Evolutionary conservation across 2,797 vertebrate genomes (phyloP).

Genomic region (Novumbra hubbsi): DNA sequence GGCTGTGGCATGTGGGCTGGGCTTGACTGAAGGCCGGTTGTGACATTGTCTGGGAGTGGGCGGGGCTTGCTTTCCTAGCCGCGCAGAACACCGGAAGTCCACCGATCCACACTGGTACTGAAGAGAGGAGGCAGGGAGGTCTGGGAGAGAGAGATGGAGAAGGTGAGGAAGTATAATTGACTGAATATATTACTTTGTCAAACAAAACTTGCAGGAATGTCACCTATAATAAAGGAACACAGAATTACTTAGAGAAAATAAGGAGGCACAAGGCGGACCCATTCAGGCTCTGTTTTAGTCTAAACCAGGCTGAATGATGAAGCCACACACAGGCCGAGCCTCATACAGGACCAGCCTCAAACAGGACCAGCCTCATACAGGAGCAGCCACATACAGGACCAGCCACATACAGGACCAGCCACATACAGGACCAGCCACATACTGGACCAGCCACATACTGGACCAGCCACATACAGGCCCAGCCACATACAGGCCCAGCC

Average conservation of each 20-base stretch:
- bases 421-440: constrained; percentile 1
- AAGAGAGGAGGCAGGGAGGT: constrained; percentile 69
- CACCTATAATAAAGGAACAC: not conserved
- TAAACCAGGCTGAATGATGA: not conserved
- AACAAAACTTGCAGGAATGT: not conserved
- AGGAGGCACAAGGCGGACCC: not conserved
- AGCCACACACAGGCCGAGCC: not conserved
- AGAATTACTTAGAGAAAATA: not conserved
- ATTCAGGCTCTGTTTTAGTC: not conserved
- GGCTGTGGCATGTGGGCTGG: constrained; percentile 66
- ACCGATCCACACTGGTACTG: constrained; percentile 74
- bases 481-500: not conserved
- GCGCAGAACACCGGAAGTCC: constrained; percentile 66
- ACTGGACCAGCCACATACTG: no score
- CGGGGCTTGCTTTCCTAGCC: constrained; percentile 66
- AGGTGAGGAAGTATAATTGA: constrained; percentile 6
- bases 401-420: not conserved
- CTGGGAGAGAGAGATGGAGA: constrained; percentile 48
- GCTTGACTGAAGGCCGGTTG: constrained; percentile 70
- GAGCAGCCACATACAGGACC: not conserved
- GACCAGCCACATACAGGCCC: fast-evolving
- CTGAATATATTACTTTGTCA: not conserved
- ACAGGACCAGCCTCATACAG: not conserved
- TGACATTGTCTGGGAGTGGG: constrained; percentile 70
- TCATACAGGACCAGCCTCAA: not conserved